Percentiles rank a stretch among this genome's conserved stretches.
These are phyloP conservation scores for Sporophila hypoxantha DNA, from an alignment of 2,113 vertebrate genomes.

Conservation along the genomic window DNA sequence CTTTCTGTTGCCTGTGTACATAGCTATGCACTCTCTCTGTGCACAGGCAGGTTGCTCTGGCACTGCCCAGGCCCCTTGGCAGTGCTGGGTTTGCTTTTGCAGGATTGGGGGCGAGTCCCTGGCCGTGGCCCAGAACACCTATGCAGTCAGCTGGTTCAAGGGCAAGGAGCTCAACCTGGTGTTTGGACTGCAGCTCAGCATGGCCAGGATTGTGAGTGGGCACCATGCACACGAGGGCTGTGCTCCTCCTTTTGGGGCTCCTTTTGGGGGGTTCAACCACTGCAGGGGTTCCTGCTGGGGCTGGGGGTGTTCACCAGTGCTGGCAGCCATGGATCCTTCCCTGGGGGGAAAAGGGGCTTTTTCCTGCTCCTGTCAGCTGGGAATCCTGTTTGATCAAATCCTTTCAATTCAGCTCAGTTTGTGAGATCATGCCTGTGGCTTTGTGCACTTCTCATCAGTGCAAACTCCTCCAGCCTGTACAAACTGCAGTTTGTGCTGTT, in stretches of 20 bases:
- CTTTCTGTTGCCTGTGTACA: rapidly evolving
- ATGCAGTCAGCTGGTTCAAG: slow-evolving; percentile 98
- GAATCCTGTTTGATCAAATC: background rate
- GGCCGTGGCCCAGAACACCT: slow-evolving; percentile 95
- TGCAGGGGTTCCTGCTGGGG: background rate
- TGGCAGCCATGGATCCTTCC: background rate
- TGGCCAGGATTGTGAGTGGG: slow-evolving; percentile 88
- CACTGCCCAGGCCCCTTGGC: too few species aligned
- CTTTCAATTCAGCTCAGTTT: rapidly evolving
- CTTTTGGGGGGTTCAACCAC: rapidly evolving
- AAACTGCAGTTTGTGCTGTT: rapidly evolving
- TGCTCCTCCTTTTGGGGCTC: background rate
- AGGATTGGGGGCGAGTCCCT: slow-evolving; percentile 97
- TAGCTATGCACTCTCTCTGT: rapidly evolving
- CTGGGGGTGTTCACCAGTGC: background rate
- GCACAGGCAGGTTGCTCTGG: background rate
- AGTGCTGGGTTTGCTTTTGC: background rate
- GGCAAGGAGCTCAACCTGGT: slow-evolving; percentile 96
- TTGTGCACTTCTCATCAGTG: background rate
- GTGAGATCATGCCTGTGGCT: rapidly evolving
- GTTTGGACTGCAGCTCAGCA: slow-evolving; percentile 93
- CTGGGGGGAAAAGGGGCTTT: background rate
- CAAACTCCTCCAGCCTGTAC: rapidly evolving
- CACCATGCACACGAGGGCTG: rapidly evolving
- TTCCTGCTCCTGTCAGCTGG: background rate